Conservation (phyloP, 2,888 invertebrate genomes). For the Muschampia plurimacula region DNA sequence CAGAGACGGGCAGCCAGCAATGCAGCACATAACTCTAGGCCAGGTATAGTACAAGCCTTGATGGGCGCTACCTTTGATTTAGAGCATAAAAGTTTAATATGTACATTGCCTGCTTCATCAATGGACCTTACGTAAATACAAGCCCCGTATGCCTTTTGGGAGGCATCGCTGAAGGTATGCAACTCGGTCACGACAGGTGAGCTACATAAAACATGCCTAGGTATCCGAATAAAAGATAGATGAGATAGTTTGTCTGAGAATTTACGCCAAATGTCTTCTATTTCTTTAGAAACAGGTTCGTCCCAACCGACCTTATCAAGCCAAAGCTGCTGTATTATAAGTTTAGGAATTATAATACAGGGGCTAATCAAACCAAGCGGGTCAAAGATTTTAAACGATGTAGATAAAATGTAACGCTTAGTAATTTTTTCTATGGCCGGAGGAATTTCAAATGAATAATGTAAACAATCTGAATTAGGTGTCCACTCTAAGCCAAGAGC, state of each 20-base stretch:
- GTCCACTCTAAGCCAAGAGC: neutral
- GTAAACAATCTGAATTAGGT: neutral
- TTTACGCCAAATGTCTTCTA: neutral
- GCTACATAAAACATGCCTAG: neutral
- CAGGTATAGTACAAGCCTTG: constrained; percentile 1
- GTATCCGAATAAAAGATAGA: neutral
- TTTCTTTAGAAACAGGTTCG: neutral
- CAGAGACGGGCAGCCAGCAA: neutral
- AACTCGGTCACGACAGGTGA: neutral
- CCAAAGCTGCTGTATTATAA: constrained; percentile 5
- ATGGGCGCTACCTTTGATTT: constrained; percentile 3
- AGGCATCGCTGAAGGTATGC: neutral
- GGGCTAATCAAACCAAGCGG: constrained; percentile 2
- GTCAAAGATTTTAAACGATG: constrained; percentile 7
- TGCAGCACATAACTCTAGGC: neutral
- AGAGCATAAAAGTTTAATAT: neutral
- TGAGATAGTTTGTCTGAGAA: neutral
- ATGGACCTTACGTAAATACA: neutral
- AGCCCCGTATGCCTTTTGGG: neutral
- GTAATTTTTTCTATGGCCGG: neutral
- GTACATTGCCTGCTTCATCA: neutral
- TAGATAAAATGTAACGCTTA: constrained; percentile 3
- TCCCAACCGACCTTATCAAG: neutral
- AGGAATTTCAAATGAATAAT: neutral
- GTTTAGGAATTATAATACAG: neutral